phyloP scores from a whole-genome alignment of 2,888 invertebrate genomes.

The Acrobasis consociella region DNA sequence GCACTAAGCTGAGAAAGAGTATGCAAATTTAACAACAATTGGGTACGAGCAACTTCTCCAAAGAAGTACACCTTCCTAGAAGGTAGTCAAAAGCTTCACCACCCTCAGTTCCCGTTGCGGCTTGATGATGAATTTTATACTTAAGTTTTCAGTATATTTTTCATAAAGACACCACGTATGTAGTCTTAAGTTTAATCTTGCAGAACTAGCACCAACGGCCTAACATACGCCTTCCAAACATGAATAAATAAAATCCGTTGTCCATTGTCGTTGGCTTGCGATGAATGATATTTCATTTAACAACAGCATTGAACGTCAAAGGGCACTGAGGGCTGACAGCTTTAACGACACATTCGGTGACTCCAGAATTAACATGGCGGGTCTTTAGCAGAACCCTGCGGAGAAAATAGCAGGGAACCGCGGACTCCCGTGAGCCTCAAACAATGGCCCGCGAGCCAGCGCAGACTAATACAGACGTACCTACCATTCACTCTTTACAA shows the following conservation, averaged over 20 bases:
- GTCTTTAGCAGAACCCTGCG: constrained; percentile 76
- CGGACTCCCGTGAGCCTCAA: constrained; percentile 71
- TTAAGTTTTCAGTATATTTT: too few species aligned
- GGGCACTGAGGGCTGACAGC: constrained; percentile 60
- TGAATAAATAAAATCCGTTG: neutral
- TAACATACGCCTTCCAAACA: too few species aligned
- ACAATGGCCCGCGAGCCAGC: constrained; percentile 63
- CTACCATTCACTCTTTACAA: constrained; percentile 74
- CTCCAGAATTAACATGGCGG: constrained; percentile 68
- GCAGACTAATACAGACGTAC: constrained; percentile 59
- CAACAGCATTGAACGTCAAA: constrained; percentile 47
- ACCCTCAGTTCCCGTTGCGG: too few species aligned
- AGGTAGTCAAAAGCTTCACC: too few species aligned
- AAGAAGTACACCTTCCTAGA: too few species aligned
- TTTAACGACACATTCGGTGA: constrained; percentile 70
- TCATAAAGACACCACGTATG: too few species aligned
- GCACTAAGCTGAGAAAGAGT: too few species aligned
- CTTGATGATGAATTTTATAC: too few species aligned
- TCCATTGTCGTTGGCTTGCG: constrained; percentile 4
- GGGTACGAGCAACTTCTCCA: too few species aligned
- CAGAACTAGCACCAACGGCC: too few species aligned
- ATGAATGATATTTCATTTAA: constrained; percentile 34
- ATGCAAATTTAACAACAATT: too few species aligned
- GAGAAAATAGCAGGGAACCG: constrained; percentile 75
- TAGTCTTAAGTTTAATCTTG: too few species aligned